phyloP scores from a whole-genome alignment of 2,888 invertebrate genomes.

The Synergus gifuensis region DNA sequence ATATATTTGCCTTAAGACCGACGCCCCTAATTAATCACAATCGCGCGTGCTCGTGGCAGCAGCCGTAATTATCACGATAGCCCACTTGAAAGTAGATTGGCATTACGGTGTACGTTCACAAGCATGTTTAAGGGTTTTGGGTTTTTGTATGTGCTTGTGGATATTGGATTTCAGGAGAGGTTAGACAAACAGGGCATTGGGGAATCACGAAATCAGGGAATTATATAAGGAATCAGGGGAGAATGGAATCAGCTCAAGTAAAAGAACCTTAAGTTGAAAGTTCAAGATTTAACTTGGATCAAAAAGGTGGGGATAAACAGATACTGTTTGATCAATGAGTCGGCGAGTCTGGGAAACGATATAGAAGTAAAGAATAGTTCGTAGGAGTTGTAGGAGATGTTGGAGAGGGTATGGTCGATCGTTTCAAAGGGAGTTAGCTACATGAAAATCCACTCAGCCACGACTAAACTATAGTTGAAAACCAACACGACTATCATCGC shows the following conservation, averaged over 20 bases:
- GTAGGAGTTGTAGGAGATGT: slow-evolving; percentile 46
- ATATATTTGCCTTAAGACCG: slow-evolving; percentile 25
- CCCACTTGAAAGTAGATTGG: slow-evolving; percentile 51
- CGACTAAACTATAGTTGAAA: slow-evolving; percentile 7
- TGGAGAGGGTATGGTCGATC: slow-evolving; percentile 40
- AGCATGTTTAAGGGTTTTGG: slow-evolving; percentile 6
- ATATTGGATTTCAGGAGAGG: not conserved
- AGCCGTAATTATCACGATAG: slow-evolving; percentile 55
- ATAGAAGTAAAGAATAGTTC: slow-evolving; percentile 46
- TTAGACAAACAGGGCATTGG: not conserved
- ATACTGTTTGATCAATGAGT: slow-evolving; percentile 68
- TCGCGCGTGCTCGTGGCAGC: slow-evolving; percentile 48
- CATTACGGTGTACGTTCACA: slow-evolving; percentile 16
- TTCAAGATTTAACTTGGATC: slow-evolving; percentile 36
- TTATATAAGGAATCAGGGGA: not conserved
- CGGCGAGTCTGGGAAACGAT: slow-evolving; percentile 44
- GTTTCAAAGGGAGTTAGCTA: slow-evolving; percentile 46
- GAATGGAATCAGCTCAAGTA: not conserved
- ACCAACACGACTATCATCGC: slow-evolving; percentile 1
- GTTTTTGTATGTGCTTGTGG: not conserved
- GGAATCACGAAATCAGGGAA: not conserved
- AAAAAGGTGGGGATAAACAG: slow-evolving; percentile 57
- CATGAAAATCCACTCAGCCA: slow-evolving; percentile 60
- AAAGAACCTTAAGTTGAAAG: not conserved
- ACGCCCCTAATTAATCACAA: slow-evolving; percentile 41